Evolutionary conservation across 2,888 invertebrate species (phyloP), one percentile per base, ranked within the genome.

Genomic region (Hetaerina titia): DNA sequence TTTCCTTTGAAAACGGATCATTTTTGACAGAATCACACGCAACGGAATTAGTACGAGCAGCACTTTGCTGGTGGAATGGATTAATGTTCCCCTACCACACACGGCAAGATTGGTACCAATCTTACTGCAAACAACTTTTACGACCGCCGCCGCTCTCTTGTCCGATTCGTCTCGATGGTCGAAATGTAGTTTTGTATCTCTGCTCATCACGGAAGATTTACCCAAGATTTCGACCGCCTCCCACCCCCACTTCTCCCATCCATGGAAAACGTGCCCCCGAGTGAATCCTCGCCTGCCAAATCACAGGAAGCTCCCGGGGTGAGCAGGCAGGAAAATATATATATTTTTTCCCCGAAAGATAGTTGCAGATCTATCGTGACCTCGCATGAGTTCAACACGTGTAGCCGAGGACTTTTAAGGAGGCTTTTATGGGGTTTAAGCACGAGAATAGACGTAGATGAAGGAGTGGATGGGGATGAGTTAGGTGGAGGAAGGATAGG

Each of bases 21-120:
- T 31, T 81, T 81, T 81, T n/a, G n/a, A n/a, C 17, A 69, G 69
- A 69, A 8, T 69, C 69, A 22, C 69, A 69, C 69, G 69, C 69
- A n/a, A 81, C 31, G 81, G 81, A 81, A 81, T 81, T 31, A 69
- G 69, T 69, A 22, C 69, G 69, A 69, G 69, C n/a, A 69, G 22
- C 69, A 9, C 17, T 60, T 17, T n/a, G 19, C 69, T 2, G 69
- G 19, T n/a, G 22, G 69, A n/a, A 31, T 25, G 81, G 31, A 11
- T 81, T 25, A 31, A 81, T 13, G 60, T 17, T 60, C 17, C 60
- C 60, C 13, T 60, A 81, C 31, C 81, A 81, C 4, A 31, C 31
- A 11, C 31, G 45, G 31, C 81, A 11, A 31, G 25, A 15, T 7
- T 45, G 45, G 45, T 2, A 45, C 45, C 45, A 45, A 45, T 45